Percentiles rank a stretch among this genome's conserved stretches.
These are phyloP conservation scores for Dasyprocta punctata DNA, from an alignment of 2,113 vertebrate genomes.

Conservation along the genomic window DNA sequence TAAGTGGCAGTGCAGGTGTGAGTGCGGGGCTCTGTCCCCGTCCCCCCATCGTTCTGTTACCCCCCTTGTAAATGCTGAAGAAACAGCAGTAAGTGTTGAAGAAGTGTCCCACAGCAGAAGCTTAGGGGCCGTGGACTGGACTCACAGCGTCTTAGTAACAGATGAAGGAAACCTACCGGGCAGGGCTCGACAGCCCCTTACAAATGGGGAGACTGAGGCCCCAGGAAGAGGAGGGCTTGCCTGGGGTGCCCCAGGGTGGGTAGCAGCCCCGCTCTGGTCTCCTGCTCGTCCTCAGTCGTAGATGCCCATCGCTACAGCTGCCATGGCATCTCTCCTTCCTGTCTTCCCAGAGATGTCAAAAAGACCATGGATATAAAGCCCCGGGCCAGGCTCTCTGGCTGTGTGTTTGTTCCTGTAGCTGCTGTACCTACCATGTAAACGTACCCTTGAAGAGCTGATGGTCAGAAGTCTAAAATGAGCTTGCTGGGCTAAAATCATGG, in stretches of 20 bases:
- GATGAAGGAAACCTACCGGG: not conserved
- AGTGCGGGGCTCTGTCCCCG: not conserved
- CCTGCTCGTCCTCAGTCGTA: not conserved
- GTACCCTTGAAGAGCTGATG: not conserved
- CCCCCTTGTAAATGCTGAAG: not conserved
- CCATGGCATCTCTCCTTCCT: not conserved
- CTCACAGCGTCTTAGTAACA: not conserved
- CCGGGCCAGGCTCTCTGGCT: not conserved
- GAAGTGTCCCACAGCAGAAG: not conserved
- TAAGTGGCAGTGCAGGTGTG: not conserved
- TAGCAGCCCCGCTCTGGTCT: not conserved
- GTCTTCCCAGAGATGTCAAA: not conserved
- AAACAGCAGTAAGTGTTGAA: not conserved
- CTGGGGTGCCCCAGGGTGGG: not conserved
- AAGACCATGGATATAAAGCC: not conserved
- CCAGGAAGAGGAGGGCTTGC: not conserved
- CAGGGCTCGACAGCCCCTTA: not conserved
- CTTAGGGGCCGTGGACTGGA: not conserved
- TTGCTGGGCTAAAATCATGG: not conserved
- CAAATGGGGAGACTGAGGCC: not conserved
- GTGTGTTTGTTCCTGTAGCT: not conserved
- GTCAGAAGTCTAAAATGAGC: not conserved
- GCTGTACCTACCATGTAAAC: not conserved
- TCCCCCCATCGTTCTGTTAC: not conserved
- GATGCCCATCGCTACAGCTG: not conserved